Evolutionary conservation across 2,113 vertebrate genomes (phyloP), one percentile per base, ranked within the genome.

Genomic region (Emydocephalus ijimae): DNA sequence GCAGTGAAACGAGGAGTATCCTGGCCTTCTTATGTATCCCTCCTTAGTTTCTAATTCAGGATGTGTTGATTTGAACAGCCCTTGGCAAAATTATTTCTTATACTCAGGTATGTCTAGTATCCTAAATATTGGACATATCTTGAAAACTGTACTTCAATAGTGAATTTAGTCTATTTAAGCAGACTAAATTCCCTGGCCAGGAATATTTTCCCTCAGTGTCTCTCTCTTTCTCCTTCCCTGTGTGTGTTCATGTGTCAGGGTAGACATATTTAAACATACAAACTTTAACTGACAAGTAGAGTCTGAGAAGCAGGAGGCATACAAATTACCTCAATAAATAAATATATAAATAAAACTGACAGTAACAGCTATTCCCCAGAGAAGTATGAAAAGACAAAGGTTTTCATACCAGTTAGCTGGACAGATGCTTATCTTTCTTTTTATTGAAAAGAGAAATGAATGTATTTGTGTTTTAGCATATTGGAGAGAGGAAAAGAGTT

Each of bases 401-500:
- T 0, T 0, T 89, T 91, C 90, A 57, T 59, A n/a, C 11, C 1
- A 89, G 61, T 2, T 91, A 94, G 52, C 39, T 0, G 8, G 92
- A 90, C 5, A 74, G 96, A 94, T 7, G 0, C 11, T 81, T 21
- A 81, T 93, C 87, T 94, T 3, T 2, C 94, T 96, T 95, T 91
- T 94, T 91, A 61, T 61, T 91, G 95, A 89, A 91, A 91, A 93
- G 91, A 94, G 5, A 97, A 92, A 92, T 43, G 93, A 93, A 94
- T 93, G 92, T 45, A 11, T 92, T 85, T 92, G 87, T 85, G 85
- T 90, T 95, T 94, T 95, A 93, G 94, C 94, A 11, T 34, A 91
- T 57, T 86, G 45, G 9, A 74, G 92, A n/a, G 8, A 45, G 91
- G 96, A 93, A 95, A 96, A 93, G 94, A 87, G 89, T 94, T 97